A percentile compares a stretch with the other conserved stretches of the same genome.
These are phyloP conservation scores for Ploceus nigricollis DNA, from an alignment of 2,113 vertebrate genomes.

Conservation along the genomic window DNA sequence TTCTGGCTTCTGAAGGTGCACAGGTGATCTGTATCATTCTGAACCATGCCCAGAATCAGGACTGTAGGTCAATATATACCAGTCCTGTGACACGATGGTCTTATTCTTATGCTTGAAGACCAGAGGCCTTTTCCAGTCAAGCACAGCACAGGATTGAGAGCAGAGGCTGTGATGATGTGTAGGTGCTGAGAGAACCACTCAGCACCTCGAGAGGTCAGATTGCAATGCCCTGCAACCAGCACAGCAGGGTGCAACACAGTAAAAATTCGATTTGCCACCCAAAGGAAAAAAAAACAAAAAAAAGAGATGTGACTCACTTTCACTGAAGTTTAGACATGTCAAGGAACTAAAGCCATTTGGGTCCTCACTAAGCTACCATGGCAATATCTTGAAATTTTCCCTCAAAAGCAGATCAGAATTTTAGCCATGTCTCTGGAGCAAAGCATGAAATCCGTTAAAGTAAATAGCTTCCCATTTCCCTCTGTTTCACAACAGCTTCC, in stretches of 20 bases:
- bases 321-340: not conserved
- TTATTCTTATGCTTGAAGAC: not conserved
- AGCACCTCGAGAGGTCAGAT: not conserved
- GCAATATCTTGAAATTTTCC: constrained; percentile 50
- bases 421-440: constrained; percentile 49
- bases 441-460: constrained; percentile 72
- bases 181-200: constrained; percentile 11
- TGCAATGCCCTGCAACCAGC: not conserved
- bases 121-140: not conserved
- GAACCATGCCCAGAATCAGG: not conserved
- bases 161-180: not conserved
- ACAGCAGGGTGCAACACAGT: not conserved
- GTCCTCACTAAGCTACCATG: not conserved
- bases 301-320: not conserved
- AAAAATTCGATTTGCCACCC: not conserved
- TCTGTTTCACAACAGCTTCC: constrained; percentile 49
- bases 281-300: not conserved
- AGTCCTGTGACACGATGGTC: not conserved
- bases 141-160: fast-evolving
- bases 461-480: constrained; percentile 55
- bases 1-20: not conserved
- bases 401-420: constrained; percentile 57
- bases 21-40: not conserved
- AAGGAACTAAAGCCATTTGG: not conserved
- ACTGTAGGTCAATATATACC: not conserved